Percentiles rank a stretch among this genome's conserved stretches.
These are phyloP conservation scores for Hedya salicella DNA, from an alignment of 2,888 invertebrate genomes.

Conservation along the genomic window DNA sequence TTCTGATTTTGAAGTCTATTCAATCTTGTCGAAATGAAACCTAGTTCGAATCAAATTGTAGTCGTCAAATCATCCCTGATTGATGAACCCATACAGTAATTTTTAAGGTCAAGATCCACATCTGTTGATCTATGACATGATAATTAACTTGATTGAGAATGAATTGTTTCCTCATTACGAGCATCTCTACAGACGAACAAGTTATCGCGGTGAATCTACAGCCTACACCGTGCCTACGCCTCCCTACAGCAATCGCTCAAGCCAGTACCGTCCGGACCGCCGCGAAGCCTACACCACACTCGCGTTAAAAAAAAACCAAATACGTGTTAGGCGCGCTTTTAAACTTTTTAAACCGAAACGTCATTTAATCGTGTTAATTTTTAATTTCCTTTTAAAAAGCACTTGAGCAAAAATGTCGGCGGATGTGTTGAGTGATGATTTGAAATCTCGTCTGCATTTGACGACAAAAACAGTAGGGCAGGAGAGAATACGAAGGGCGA, in stretches of 20 bases:
- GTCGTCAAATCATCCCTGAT: background rate
- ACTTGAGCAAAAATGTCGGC: constrained; percentile 85
- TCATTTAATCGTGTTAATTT: constrained; percentile 25
- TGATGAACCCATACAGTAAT: constrained; percentile 4
- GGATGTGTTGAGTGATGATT: constrained; percentile 91
- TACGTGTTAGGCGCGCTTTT: constrained; percentile 61
- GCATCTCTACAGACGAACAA: constrained; percentile 29
- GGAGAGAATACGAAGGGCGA: constrained; percentile 91
- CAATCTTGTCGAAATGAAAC: no score
- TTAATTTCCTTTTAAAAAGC: constrained; percentile 45
- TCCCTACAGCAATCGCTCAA: constrained; percentile 52
- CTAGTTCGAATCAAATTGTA: no score
- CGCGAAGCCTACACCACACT: constrained; percentile 73
- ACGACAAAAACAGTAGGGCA: constrained; percentile 93
- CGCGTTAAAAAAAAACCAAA: constrained; percentile 49
- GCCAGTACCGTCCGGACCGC: constrained; percentile 75
- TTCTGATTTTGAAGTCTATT: no score
- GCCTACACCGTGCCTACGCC: constrained; percentile 62
- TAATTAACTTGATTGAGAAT: constrained; percentile 41
- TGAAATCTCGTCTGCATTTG: constrained; percentile 89
- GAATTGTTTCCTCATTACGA: constrained; percentile 52
- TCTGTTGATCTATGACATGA: constrained; percentile 12
- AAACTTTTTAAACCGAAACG: constrained; percentile 42
- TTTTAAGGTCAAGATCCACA: constrained; percentile 13
- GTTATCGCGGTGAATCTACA: constrained; percentile 60